Base-by-base conservation (phyloP, 2,888 invertebrate genomes). In the Lithophane semibrunnea region DNA sequence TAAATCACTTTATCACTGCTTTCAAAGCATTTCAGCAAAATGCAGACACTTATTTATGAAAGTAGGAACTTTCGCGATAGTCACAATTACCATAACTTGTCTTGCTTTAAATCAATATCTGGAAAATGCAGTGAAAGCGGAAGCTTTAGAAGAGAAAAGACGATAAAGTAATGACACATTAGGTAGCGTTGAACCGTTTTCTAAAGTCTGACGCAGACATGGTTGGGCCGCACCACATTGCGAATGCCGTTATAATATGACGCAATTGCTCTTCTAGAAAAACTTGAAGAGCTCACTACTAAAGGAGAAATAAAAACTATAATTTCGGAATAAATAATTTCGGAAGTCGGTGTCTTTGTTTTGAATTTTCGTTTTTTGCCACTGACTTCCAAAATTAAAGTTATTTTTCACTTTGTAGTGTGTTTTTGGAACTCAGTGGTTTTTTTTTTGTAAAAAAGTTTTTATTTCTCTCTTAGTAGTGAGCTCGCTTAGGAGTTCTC, bases 31-130 rank as follows among this genome's bases (percentile, higher is more conserved):
- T 80, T 72, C 29, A 49, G 42, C 5, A 44, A 44, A 72, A 61
- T 58, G 21, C 29, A 44, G 8, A 29, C 13, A 21, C 0, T 47
- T 56, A 42, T 79, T 60, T n/a, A 37, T 37, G n/a, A 24, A n/a
- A 47, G 24, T 13, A 47, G n/a, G 21, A 60, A 61, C 44, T 42
- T 65, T 64, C 21, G 44, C 9, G 2, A 8, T 13, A 8, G 29
- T 44, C 12, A 10, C 18, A 63, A 76, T 75, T 44, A 54, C n/a
- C 18, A 47, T n/a, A 75, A 54, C 9, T 49, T 65, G 47, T 42
- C 13, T 24, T 12, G 13, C 18, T 65, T 12, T 12, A 47, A 47
- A 21, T 54, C 18, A 24, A 37, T 80, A 64, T 47, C 44, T 37
- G 24, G 52, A 37, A 65, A 47, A 49, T 52, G 18, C 9, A n/a